These are phyloP conservation scores for Moxostoma hubbsi DNA, from an alignment of 2,797 vertebrate genomes.

Conservation along the genomic window DNA sequence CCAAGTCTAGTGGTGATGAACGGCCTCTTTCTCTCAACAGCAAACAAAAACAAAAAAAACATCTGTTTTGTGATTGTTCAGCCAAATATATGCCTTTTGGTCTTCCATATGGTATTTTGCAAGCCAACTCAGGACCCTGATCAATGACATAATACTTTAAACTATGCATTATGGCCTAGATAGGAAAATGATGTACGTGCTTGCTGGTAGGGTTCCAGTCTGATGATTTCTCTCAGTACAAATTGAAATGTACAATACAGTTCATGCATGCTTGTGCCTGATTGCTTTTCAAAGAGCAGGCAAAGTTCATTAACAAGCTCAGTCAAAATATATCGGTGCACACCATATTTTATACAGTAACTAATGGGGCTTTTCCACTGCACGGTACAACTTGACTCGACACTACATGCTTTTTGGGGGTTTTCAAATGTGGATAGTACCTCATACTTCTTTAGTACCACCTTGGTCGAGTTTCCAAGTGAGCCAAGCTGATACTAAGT, in stretches of 20 bases:
- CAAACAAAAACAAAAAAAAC: neutral
- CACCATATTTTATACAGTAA: neutral
- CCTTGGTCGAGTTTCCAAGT: too few relatives aligned
- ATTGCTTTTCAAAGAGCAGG: conserved; percentile 26
- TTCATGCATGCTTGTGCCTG: conserved; percentile 18
- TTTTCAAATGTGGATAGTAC: too few relatives aligned
- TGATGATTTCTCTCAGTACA: neutral
- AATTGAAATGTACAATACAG: conserved; percentile 9
- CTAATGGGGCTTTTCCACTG: neutral
- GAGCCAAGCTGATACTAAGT: too few relatives aligned
- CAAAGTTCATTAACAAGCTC: conserved; percentile 11
- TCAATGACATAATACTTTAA: neutral
- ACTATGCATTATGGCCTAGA: neutral
- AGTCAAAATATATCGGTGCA: neutral
- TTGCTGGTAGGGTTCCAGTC: neutral
- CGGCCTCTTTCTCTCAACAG: neutral
- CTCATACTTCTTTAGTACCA: too few relatives aligned
- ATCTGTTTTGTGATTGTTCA: neutral
- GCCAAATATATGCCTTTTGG: neutral
- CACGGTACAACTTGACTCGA: too few relatives aligned
- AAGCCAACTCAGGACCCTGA: neutral
- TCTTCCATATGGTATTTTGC: neutral
- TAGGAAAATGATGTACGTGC: neutral
- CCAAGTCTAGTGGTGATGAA: neutral
- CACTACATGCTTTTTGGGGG: too few relatives aligned